Base-by-base conservation (phyloP, 2,113 vertebrate genomes). In the Rhadina sibilatrix region DNA sequence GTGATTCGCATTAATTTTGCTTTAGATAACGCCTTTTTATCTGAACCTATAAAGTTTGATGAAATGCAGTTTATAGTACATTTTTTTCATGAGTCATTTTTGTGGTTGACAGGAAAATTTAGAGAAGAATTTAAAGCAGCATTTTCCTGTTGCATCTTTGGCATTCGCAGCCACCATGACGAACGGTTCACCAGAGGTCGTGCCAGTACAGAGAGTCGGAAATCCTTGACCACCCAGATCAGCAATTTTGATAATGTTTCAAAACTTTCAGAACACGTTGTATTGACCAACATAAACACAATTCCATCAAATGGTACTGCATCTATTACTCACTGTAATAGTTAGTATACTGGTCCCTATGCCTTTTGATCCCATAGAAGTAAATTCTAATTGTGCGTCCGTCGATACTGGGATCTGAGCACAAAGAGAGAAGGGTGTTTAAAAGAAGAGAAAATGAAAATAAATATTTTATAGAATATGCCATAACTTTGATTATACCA, bases 111-210 rank as follows among this genome's bases (percentile, higher is more conserved):
- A 99, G 99, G 99, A 76, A 99, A 99, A 96, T 99, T 99, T 89
- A 98, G 99, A 52, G 99, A 98, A 93, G 99, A 99, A 97, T 99
- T 99, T 96, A 99, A 99, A 98, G 99, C 99, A 42, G 99, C 99
- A 1, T 99, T 99, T 97, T 98, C 99, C 80, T 99, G 98, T 94
- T 98, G 97, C 79, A 99, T 98, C 96, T 97, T 98, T 52, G 96
- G 98, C 64, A 91, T 96, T 87, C 90, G 87, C 24, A 95, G 96
- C 64, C 95, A 87, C 23, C 97, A 87, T 6, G 98, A 98, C 11
- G 97, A 98, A 13, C 97, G 93, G 33, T 96, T 98, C 53, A 94
- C 71, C 61, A 96, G 98, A 95, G 98, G 97, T 40, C 98, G 96
- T 89, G 95, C 97, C 7, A 98, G 98, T 96, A 99, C 98, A 9